Evolutionary conservation across 2,888 invertebrate species (phyloP).

Genomic region (Drosophila nr. perissopoda): DNA sequence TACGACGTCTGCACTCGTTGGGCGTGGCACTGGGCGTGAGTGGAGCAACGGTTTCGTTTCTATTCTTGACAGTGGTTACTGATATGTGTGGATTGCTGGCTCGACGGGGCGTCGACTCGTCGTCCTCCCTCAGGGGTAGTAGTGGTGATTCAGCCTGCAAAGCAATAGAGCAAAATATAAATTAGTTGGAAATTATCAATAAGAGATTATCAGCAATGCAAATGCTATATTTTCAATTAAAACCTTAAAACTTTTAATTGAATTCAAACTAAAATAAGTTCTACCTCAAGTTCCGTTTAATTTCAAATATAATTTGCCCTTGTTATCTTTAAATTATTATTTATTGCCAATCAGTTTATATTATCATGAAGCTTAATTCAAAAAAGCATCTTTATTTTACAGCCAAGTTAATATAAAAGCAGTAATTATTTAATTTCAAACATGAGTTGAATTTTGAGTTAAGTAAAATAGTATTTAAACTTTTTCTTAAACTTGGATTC

Average conservation of each 20-base stretch:
- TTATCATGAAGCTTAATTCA: too few species aligned
- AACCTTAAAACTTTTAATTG: not conserved
- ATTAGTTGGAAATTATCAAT: not conserved
- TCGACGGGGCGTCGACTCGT: slow-evolving; percentile 38
- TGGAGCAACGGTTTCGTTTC: slow-evolving; percentile 10
- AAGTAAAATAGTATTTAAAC: not conserved
- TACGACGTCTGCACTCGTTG: slow-evolving; percentile 70
- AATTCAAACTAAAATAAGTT: not conserved
- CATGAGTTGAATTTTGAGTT: not conserved
- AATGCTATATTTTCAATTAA: not conserved
- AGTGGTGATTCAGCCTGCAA: slow-evolving; percentile 83
- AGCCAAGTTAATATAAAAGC: not conserved
- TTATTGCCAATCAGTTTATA: too few species aligned
- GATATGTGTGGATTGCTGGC: slow-evolving; percentile 6
- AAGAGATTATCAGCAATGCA: not conserved
- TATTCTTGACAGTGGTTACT: slow-evolving; percentile 36
- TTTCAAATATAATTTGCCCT: not conserved
- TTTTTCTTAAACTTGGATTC: not conserved
- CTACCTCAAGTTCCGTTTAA: not conserved
- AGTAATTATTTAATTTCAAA: not conserved
- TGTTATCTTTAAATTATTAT: not conserved
- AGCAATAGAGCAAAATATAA: not conserved
- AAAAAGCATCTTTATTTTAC: not conserved
- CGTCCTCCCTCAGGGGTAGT: slow-evolving; percentile 74
- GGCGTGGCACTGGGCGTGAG: slow-evolving; percentile 14